Percentiles rank a stretch among this genome's conserved stretches.
These are phyloP conservation scores for Chelon labrosus DNA, from an alignment of 2,797 vertebrate species.

Conservation along the genomic window DNA sequence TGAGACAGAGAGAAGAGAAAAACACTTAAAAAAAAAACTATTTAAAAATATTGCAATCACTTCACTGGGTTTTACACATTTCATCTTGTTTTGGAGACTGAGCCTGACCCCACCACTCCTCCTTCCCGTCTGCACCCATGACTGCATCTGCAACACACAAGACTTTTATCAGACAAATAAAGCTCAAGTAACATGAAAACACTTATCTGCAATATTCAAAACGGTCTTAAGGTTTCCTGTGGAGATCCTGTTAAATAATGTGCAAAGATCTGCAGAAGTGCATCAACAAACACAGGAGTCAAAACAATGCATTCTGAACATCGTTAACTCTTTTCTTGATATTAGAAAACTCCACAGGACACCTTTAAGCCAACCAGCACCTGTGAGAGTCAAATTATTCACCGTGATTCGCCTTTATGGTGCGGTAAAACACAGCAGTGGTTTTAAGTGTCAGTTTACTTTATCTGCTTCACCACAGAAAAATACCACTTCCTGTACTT, in stretches of 20 bases:
- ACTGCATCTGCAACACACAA: slow-evolving; percentile 54
- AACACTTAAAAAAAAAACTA: neutral
- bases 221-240: neutral
- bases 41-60: slow-evolving; percentile 3
- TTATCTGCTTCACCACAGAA: too few relatives aligned
- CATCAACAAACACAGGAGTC: neutral
- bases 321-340: neutral
- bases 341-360: too few relatives aligned
- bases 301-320: neutral
- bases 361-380: too few relatives aligned
- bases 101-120: slow-evolving; percentile 53
- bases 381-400: neutral
- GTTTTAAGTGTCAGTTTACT: too few relatives aligned
- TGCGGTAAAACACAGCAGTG: too few relatives aligned
- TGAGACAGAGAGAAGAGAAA: neutral
- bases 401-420: too few relatives aligned
- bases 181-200: neutral
- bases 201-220: neutral
- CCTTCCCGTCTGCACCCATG: slow-evolving; percentile 3
- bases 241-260: neutral
- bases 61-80: slow-evolving; percentile 70
- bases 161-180: neutral
- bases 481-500: too few relatives aligned
- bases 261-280: neutral
- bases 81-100: slow-evolving; percentile 66